Evolutionary conservation across 2,888 invertebrate genomes (phyloP), one percentile per base, ranked within the genome.

Genomic region (Brachyptera putata): DNA sequence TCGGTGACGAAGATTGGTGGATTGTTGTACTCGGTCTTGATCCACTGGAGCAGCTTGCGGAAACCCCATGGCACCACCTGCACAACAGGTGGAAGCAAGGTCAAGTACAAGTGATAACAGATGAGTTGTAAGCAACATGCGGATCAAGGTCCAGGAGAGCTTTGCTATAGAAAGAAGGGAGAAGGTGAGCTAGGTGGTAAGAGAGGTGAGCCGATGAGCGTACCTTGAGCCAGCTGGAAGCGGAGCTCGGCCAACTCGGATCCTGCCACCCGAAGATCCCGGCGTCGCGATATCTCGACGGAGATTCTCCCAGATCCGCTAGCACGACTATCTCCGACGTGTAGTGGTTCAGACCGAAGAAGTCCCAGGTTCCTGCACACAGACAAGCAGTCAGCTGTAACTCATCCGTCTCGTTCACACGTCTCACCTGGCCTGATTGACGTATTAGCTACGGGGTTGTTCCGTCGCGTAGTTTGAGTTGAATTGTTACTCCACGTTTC

Each of bases 281-380:
- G 43, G 74, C 65, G 62, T 82, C 81, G 25, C 76, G 74, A 63
- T 69, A 66, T 48, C 70, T 75, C 0, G 79, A 79, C 0, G 78
- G 77, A 0, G 70, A 68, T 0, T 70, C 43, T 11, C 63, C 62
- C 3, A 59, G 61, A 1, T 58, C 37, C 1, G 41, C 65, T 1
- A 22, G 2, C 16, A 63, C 58, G 0, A 76, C 75, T 67, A 84
- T 66, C 62, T 72, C 76, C 0, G 84, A 78, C 0, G 86, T 84
- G 70, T 91, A 91, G 61, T 85, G 82, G 70, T 91, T 90, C 18
- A 90, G 70, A 0, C 88, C 89, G 56, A 90, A 76, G 73, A 86
- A 89, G 70, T 92, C 90, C 1, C 79, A 77, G 0, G 87, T 82
- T 68, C 77, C 82, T 68, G 68, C 25, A 11, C n/a, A n/a, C n/a